Evolutionary conservation across 2,888 invertebrate genomes (phyloP).

Genomic region (Drosophila buzzatii): DNA sequence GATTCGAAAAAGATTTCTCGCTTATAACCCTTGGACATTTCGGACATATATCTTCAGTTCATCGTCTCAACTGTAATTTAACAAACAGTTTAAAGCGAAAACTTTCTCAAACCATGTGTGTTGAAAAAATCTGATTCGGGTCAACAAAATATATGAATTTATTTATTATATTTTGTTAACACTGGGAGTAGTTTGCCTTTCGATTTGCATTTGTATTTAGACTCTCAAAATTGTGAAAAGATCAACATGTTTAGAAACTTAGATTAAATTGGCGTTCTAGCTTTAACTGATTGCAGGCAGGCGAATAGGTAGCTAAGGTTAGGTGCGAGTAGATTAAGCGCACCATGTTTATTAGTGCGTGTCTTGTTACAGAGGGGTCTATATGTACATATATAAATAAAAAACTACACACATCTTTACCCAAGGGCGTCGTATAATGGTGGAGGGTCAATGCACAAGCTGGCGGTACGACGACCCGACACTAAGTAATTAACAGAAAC

Average conservation of each 20-base stretch:
- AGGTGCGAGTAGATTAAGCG: not conserved
- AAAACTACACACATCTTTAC: constrained; percentile 9
- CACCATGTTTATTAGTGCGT: constrained; percentile 43
- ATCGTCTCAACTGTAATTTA: not conserved
- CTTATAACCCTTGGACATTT: not conserved
- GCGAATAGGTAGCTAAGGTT: not conserved
- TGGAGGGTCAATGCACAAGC: constrained; percentile 58
- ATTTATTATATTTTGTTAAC: not conserved
- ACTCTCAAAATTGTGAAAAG: not conserved
- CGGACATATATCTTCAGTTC: not conserved
- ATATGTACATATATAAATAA: not conserved
- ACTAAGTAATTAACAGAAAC: constrained; percentile 45
- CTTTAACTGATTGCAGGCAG: not conserved
- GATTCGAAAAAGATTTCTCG: not conserved
- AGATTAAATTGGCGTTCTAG: not conserved
- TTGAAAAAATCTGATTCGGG: not conserved
- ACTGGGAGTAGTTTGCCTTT: not conserved
- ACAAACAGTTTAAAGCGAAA: not conserved
- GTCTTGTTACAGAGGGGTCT: constrained; percentile 17
- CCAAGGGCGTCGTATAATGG: constrained; percentile 40
- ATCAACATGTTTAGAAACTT: not conserved
- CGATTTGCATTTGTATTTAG: constrained; percentile 3
- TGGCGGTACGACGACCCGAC: constrained; percentile 46
- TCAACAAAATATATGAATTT: not conserved
- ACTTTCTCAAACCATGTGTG: not conserved